Conservation (phyloP, 1,140 invertebrate species). For the Megathymus violae region DNA sequence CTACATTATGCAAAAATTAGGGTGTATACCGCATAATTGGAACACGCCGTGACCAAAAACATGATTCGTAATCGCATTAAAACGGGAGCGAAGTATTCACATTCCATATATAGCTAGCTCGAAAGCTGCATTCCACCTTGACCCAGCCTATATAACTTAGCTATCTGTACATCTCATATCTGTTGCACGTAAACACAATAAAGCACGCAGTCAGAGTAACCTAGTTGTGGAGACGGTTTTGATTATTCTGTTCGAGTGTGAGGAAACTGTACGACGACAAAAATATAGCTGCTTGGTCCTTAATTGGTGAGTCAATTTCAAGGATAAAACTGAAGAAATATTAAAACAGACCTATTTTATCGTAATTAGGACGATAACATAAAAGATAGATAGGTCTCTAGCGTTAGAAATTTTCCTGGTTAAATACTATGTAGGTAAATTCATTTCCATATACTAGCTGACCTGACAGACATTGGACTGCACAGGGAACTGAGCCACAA, state of each 20-base stretch:
- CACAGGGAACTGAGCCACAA: too few relatives aligned
- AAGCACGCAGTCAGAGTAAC: conserved; percentile 69
- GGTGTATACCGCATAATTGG: conserved; percentile 53
- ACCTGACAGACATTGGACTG: too few relatives aligned
- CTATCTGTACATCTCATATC: conserved; percentile 75
- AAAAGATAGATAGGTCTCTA: too few relatives aligned
- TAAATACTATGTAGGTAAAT: too few relatives aligned
- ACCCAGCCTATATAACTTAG: conserved; percentile 56
- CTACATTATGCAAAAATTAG: conserved; percentile 70
- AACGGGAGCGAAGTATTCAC: conserved; percentile 67
- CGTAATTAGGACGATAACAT: conserved; percentile 19
- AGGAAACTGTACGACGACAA: conserved; percentile 59
- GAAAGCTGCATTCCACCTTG: conserved; percentile 77
- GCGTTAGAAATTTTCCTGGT: too few relatives aligned
- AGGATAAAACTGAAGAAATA: conserved; percentile 1
- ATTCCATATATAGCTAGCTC: conserved; percentile 68
- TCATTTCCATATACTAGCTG: too few relatives aligned
- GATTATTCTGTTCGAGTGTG: conserved; percentile 62
- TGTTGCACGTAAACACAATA: conserved; percentile 80
- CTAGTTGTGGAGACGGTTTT: conserved; percentile 65
- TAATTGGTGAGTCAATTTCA: conserved; percentile 30
- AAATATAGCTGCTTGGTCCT: conserved; percentile 45
- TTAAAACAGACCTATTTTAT: conserved; percentile 8
- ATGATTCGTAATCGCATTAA: conserved; percentile 47
- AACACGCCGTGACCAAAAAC: conserved; percentile 61